Evolutionary conservation across 2,113 vertebrate genomes (phyloP).

Genomic region (Grallaria varia): DNA sequence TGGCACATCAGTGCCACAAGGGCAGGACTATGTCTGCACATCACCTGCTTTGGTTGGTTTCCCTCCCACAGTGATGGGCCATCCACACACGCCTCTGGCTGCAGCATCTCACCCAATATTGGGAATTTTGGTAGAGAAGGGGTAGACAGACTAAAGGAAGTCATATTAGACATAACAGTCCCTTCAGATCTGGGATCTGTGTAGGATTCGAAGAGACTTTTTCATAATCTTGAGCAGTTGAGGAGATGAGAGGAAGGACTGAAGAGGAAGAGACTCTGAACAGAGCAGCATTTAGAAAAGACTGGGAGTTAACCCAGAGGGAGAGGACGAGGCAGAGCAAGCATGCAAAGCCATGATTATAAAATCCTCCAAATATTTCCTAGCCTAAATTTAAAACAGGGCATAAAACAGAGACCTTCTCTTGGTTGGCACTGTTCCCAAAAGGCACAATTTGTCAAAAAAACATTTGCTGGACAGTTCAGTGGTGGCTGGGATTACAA

Average conservation of each 20-base stretch:
- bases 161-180: accelerated
- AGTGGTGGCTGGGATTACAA: background rate
- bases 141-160: background rate
- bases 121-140: background rate
- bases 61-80: background rate
- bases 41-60: background rate
- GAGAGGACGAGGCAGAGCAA: background rate
- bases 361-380: background rate
- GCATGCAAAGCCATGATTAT: accelerated
- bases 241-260: background rate
- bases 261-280: background rate
- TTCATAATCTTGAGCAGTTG: background rate
- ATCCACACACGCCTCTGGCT: background rate
- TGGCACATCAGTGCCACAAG: too few species aligned
- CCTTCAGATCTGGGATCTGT: background rate
- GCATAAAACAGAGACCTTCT: background rate
- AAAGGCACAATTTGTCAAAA: background rate
- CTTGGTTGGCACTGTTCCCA: background rate
- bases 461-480: background rate
- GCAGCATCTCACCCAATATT: accelerated
- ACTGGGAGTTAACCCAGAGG: background rate
- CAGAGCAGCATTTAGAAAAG: background rate
- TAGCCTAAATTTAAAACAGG: background rate
- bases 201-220: background rate
- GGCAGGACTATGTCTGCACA: too few species aligned